Percentiles rank a stretch among this genome's conserved stretches.
Conservation (phyloP, 2,113 vertebrate genomes). For the Salvator merianae region DNA sequence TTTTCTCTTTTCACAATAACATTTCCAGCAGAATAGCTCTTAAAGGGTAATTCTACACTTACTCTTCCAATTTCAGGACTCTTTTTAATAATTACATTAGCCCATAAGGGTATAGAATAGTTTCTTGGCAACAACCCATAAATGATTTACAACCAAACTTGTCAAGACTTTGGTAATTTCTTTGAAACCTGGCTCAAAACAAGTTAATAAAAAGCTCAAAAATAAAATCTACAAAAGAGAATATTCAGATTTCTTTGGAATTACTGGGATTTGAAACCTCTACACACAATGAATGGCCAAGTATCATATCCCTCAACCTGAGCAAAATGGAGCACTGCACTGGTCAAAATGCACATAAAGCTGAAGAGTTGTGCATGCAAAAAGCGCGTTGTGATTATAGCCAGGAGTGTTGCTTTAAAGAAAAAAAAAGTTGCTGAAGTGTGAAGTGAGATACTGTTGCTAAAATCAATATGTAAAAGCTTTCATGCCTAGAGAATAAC, state of each 20-base stretch:
- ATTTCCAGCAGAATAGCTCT: neutral
- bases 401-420: conserved; percentile 33
- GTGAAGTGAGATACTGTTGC: conserved; percentile 46
- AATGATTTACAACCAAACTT: neutral
- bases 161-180: neutral
- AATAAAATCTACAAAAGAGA: neutral
- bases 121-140: accelerated
- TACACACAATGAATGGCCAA: neutral
- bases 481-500: conserved; percentile 54
- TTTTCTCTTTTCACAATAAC: neutral
- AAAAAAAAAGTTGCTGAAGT: neutral
- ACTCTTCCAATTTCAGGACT: neutral
- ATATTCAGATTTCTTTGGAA: neutral
- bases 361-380: conserved; percentile 30
- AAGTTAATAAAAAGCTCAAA: conserved; percentile 8
- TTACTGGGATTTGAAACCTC: conserved; percentile 20
- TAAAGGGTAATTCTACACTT: neutral
- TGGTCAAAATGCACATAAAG: conserved; percentile 33
- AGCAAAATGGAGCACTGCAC: conserved; percentile 27
- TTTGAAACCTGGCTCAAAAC: conserved; percentile 18
- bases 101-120: too few relatives aligned
- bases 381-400: conserved; percentile 31
- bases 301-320: conserved; percentile 24
- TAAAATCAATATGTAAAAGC: conserved; percentile 62
- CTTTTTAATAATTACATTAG: neutral